Evolutionary conservation across 1,140 invertebrate genomes (phyloP).

Genomic region (Heliconius himera): DNA sequence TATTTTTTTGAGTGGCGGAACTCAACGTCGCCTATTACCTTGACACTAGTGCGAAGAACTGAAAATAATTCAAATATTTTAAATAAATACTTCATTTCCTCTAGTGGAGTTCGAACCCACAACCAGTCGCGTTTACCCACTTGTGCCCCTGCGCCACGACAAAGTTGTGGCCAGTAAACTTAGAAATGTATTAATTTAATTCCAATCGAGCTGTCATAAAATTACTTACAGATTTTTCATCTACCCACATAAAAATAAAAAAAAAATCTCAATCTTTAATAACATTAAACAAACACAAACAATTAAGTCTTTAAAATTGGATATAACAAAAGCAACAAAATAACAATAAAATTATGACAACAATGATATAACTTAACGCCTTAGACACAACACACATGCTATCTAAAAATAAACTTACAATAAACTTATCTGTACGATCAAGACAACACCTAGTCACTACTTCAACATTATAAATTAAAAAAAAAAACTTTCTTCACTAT

Average conservation of each 20-base stretch:
- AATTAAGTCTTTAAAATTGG: neutral
- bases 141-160: too few species aligned
- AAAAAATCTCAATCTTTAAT: neutral
- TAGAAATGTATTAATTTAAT: neutral
- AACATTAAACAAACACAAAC: neutral
- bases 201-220: neutral
- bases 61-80: too few species aligned
- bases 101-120: too few species aligned
- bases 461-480: neutral
- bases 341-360: neutral
- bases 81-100: too few species aligned
- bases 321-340: neutral
- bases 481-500: neutral
- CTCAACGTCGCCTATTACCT: too few species aligned
- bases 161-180: too few species aligned
- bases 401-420: conserved; percentile 50
- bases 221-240: neutral
- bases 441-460: conserved; percentile 18
- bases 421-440: conserved; percentile 40
- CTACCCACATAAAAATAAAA: neutral
- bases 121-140: too few species aligned
- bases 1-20: too few species aligned
- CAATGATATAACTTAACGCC: neutral
- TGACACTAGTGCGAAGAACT: too few species aligned
- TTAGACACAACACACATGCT: conserved; percentile 32